These are phyloP conservation scores for Hirtodrosophila cameraria DNA, from an alignment of 2,888 invertebrate genomes.

Conservation along the genomic window DNA sequence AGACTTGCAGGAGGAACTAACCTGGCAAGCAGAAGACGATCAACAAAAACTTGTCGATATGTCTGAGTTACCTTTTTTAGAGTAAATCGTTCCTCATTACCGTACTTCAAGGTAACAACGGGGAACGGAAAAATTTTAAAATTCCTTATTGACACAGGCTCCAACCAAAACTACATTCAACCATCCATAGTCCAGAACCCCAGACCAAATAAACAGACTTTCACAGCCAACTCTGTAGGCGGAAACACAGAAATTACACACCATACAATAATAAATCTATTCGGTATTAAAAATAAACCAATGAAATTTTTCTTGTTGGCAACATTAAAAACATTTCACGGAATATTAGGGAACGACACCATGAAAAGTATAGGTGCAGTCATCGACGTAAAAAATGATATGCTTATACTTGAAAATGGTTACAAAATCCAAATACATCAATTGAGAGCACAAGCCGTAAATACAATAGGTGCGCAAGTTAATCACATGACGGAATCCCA, in stretches of 20 bases:
- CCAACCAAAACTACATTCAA: background rate
- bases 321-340: background rate
- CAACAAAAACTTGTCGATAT: too few relatives aligned
- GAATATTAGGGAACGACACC: background rate
- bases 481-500: too few relatives aligned
- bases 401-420: background rate
- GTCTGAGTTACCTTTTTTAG: background rate
- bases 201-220: background rate
- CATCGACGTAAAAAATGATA: background rate
- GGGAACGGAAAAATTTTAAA: background rate
- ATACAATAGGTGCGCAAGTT: too few relatives aligned
- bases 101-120: too few relatives aligned
- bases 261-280: background rate
- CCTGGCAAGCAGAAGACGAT: too few relatives aligned
- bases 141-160: background rate
- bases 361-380: background rate
- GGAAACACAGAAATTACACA: background rate
- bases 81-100: background rate
- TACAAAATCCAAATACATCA: background rate
- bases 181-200: background rate
- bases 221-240: background rate
- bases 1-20: too few relatives aligned
- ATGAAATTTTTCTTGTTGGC: background rate
- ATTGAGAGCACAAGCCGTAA: too few relatives aligned
- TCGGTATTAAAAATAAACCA: background rate